Percentiles rank a stretch among this genome's conserved stretches.
Conservation (phyloP, 1,140 invertebrate genomes). For the Drosophila kepulauana region DNA sequence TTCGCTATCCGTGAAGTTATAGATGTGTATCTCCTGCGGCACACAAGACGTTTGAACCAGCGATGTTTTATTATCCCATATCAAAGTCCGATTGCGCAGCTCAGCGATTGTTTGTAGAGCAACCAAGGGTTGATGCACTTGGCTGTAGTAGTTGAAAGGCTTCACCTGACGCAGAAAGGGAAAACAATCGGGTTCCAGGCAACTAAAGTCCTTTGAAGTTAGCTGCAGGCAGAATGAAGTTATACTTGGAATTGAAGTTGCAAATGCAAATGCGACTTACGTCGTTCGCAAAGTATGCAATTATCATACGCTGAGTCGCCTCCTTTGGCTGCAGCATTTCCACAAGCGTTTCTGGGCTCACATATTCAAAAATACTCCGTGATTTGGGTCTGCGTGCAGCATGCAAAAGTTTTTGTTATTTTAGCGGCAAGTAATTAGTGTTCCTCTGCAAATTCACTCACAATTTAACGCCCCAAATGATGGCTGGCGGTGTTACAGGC, state of each 20-base stretch:
- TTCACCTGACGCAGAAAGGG: constrained; percentile 18
- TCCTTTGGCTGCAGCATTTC: constrained; percentile 13
- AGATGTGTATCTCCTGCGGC: constrained; percentile 24
- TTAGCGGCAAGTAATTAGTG: neutral
- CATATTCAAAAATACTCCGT: constrained; percentile 31
- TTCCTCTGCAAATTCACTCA: constrained; percentile 39
- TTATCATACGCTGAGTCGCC: constrained; percentile 39
- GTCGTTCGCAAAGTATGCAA: constrained; percentile 49
- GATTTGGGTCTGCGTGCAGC: constrained; percentile 15
- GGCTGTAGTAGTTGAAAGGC: constrained; percentile 47
- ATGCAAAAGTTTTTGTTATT: neutral
- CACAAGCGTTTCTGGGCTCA: constrained; percentile 4
- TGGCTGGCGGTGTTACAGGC: constrained; percentile 42
- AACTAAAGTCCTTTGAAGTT: constrained; percentile 50
- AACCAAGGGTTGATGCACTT: constrained; percentile 44
- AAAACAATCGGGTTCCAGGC: constrained; percentile 43
- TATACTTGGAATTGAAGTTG: neutral
- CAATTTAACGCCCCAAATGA: constrained; percentile 61
- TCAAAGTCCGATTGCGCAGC: neutral
- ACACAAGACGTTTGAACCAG: constrained; percentile 32
- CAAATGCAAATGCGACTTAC: neutral
- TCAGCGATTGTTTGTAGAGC: constrained; percentile 9
- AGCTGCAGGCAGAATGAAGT: constrained; percentile 31
- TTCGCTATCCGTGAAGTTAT: constrained; percentile 38
- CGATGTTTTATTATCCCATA: neutral